Conservation (phyloP, 2,113 vertebrate genomes). For the Aptenodytes patagonicus region DNA sequence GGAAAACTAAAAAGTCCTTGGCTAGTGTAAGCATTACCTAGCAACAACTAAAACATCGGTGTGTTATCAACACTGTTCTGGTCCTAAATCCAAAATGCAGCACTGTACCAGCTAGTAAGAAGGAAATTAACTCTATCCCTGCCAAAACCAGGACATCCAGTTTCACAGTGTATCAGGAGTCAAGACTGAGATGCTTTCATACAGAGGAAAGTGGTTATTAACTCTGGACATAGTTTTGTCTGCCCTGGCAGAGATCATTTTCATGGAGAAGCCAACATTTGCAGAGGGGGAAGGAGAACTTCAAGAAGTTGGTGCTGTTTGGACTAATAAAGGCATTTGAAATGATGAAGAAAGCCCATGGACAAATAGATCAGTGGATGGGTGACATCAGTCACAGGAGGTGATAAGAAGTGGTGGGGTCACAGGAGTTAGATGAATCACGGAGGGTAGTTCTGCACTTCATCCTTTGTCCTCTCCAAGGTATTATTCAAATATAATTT, state of each 20-base stretch:
- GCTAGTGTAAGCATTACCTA: no score
- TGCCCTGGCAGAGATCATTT: not conserved
- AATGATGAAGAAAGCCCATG: not conserved
- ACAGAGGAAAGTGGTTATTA: not conserved
- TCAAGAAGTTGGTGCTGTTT: not conserved
- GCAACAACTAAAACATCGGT: no score
- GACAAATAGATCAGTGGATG: not conserved
- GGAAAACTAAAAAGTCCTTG: no score
- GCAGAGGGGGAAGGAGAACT: not conserved
- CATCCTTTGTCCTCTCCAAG: not conserved
- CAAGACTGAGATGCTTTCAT: not conserved
- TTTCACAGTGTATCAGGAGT: not conserved
- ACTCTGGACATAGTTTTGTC: not conserved
- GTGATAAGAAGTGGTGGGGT: not conserved
- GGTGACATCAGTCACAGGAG: not conserved
- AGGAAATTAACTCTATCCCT: no score
- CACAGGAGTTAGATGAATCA: not conserved
- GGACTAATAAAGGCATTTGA: not conserved
- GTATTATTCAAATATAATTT: conserved; percentile 12
- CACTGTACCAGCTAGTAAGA: no score
- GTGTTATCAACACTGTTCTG: no score
- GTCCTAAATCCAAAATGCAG: no score
- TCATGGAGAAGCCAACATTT: not conserved
- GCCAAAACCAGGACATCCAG: no score
- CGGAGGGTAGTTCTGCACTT: not conserved